A percentile compares a stretch with the other conserved stretches of the same genome.
phyloP scores from a whole-genome alignment of 1,140 invertebrate genomes.

The Penaeus japonicus region DNA sequence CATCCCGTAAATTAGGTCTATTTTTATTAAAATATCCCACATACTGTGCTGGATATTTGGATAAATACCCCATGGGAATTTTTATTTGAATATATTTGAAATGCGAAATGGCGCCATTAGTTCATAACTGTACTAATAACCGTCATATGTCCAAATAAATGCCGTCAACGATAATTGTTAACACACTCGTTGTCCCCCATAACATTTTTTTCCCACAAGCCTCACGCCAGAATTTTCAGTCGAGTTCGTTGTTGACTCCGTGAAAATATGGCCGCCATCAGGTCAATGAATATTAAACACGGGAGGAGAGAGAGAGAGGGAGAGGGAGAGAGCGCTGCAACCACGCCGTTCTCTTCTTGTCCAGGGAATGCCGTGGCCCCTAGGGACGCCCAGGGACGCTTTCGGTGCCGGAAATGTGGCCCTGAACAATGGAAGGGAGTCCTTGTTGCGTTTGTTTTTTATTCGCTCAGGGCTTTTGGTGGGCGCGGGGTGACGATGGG shows the following conservation, averaged over 20 bases:
- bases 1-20: no score
- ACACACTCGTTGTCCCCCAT: constrained; percentile 39
- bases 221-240: constrained; percentile 41
- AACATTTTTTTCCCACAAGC: constrained; percentile 37
- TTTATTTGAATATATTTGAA: constrained; percentile 15
- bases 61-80: not conserved
- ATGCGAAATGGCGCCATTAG: constrained; percentile 19
- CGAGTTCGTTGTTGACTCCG: constrained; percentile 37
- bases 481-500: not conserved
- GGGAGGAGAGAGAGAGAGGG: not conserved
- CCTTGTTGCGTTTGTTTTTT: no score
- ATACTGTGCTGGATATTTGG: no score
- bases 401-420: not conserved
- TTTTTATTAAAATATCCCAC: no score
- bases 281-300: constrained; percentile 54
- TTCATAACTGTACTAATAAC: constrained; percentile 42
- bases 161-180: constrained; percentile 44
- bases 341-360: no score
- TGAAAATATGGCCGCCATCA: constrained; percentile 47
- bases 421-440: no score
- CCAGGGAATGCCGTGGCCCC: no score
- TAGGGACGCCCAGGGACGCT: no score
- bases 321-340: not conserved
- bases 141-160: constrained; percentile 47
- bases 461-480: not conserved